These are phyloP conservation scores for Contarinia nasturtii DNA, from an alignment of 1,140 invertebrate species.

Conservation along the genomic window DNA sequence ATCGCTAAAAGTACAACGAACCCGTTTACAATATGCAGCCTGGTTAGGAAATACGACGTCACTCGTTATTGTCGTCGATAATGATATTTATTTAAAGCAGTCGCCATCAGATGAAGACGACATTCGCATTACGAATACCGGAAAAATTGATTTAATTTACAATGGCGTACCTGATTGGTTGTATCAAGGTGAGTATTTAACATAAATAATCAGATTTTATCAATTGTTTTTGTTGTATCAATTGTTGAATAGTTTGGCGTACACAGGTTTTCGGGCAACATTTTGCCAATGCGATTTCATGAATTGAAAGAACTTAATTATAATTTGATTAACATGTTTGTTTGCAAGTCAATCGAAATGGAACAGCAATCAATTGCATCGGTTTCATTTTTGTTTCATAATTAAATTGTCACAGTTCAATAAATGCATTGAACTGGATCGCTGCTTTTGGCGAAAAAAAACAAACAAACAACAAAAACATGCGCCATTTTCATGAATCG, in stretches of 20 bases:
- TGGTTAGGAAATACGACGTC: conserved; percentile 56
- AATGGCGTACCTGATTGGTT: conserved; percentile 89
- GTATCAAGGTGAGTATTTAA: conserved; percentile 68
- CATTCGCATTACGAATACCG: conserved; percentile 50
- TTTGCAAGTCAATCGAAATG: background rate
- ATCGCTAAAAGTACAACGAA: conserved; percentile 42
- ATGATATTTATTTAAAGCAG: conserved; percentile 68
- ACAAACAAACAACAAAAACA: no score
- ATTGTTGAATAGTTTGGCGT: no score
- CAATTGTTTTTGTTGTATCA: no score
- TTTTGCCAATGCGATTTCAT: no score
- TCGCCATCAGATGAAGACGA: conserved; percentile 42
- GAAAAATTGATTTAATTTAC: conserved; percentile 53
- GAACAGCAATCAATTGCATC: background rate
- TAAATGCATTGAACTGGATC: no score
- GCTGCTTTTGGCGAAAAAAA: no score
- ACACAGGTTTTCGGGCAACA: no score
- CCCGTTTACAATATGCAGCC: conserved; percentile 52
- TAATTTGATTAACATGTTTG: background rate
- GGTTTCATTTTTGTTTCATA: no score
- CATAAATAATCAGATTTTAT: no score
- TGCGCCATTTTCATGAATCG: no score
- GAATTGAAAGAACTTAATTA: no score
- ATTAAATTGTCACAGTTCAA: no score
- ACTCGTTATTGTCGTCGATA: conserved; percentile 54